These are phyloP conservation scores for Papilio elwesi DNA, from an alignment of 2,888 invertebrate genomes.

Conservation along the genomic window DNA sequence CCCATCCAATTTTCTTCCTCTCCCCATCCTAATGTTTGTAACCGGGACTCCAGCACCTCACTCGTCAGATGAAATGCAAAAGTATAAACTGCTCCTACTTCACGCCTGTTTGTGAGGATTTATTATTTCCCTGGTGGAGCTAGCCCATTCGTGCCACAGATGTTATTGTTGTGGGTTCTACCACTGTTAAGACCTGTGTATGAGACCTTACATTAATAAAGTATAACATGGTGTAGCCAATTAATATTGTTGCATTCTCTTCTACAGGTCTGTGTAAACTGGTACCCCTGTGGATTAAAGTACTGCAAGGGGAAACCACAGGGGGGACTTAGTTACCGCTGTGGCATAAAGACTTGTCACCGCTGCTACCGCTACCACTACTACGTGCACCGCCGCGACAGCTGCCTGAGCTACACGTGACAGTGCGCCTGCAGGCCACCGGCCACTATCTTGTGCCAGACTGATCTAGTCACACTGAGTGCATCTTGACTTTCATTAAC, in stretches of 20 bases:
- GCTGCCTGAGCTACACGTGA: slow-evolving; percentile 70
- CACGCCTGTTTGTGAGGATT: no score
- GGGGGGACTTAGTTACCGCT: slow-evolving; percentile 90
- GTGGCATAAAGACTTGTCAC: slow-evolving; percentile 97
- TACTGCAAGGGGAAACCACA: slow-evolving; percentile 94
- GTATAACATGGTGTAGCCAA: no score
- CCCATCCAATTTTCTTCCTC: no score
- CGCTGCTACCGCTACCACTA: slow-evolving; percentile 95
- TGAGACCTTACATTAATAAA: no score
- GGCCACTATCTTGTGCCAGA: slow-evolving; percentile 49
- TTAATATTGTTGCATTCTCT: slow-evolving; percentile 11
- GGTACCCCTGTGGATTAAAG: slow-evolving; percentile 98
- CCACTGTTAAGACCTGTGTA: no score
- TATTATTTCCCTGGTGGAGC: no score
- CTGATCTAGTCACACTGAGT: slow-evolving; percentile 49
- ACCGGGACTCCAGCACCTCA: no score
- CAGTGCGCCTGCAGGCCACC: slow-evolving; percentile 56
- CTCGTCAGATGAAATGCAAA: no score
- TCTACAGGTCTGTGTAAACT: slow-evolving; percentile 89
- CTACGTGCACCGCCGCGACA: slow-evolving; percentile 91
- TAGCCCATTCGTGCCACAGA: no score
- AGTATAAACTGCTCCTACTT: no score
- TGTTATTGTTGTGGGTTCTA: no score
- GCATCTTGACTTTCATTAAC: slow-evolving; percentile 44
- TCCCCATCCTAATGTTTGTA: no score